phyloP scores from a whole-genome alignment of 2,888 invertebrate species.

The Mermis nigrescens region DNA sequence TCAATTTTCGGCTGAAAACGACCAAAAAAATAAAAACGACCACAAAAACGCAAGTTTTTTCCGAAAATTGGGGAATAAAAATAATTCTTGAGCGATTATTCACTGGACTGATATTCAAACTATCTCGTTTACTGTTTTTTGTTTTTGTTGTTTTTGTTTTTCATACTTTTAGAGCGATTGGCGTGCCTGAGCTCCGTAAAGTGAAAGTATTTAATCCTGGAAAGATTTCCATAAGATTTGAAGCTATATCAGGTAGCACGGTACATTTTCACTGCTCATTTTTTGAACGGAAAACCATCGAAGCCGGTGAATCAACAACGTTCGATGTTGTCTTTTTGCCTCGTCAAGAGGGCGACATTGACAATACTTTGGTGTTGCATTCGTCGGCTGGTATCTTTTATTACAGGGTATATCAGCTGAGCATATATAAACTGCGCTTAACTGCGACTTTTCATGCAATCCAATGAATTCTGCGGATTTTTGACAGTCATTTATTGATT shows the following conservation, averaged over 20 bases:
- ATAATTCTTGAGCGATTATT: no score
- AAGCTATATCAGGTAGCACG: slow-evolving; percentile 79
- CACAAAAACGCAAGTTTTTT: slow-evolving; percentile 7
- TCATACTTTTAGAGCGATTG: slow-evolving; percentile 49
- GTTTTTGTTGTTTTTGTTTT: not conserved
- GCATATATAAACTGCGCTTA: no score
- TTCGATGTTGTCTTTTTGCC: slow-evolving; percentile 90
- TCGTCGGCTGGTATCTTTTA: slow-evolving; percentile 77
- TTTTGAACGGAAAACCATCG: slow-evolving; percentile 58
- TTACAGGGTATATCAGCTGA: slow-evolving; percentile 58
- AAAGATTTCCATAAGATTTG: slow-evolving; percentile 69
- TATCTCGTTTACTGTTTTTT: not conserved
- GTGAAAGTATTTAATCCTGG: slow-evolving; percentile 72
- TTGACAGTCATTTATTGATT: no score
- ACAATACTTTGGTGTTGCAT: slow-evolving; percentile 73
- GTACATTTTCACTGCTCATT: slow-evolving; percentile 91
- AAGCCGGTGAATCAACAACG: slow-evolving; percentile 72
- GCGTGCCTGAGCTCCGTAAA: slow-evolving; percentile 61
- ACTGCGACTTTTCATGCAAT: no score
- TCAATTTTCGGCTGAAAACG: no score
- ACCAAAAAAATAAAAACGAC: not conserved
- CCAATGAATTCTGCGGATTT: no score
- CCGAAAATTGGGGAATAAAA: no score
- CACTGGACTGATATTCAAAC: no score
- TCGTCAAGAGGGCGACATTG: slow-evolving; percentile 63